A percentile compares a stretch with the other conserved stretches of the same genome.
These are phyloP conservation scores for Diorhabda carinulata DNA, from an alignment of 1,140 invertebrate species.

Conservation along the genomic window DNA sequence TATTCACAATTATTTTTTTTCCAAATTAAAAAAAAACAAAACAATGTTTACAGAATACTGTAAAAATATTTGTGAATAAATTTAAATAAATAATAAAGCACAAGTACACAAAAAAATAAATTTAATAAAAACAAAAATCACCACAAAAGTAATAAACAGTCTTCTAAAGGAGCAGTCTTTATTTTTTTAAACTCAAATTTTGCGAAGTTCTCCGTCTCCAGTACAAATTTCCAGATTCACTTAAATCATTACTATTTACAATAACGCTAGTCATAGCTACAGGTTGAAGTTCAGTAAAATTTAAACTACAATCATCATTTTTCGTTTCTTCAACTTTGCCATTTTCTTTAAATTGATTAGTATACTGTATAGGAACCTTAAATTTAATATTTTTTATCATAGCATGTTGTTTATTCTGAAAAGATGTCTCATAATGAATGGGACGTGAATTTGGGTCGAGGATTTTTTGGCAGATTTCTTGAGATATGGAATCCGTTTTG, in stretches of 20 bases:
- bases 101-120: neutral
- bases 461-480: slow-evolving; percentile 38
- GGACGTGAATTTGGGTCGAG: slow-evolving; percentile 23
- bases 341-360: slow-evolving; percentile 27
- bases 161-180: slow-evolving; percentile 20
- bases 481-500: slow-evolving; percentile 26
- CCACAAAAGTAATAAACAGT: slow-evolving; percentile 15
- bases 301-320: slow-evolving; percentile 15
- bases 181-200: slow-evolving; percentile 32
- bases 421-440: slow-evolving; percentile 44
- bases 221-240: slow-evolving; percentile 33
- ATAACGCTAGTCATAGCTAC: slow-evolving; percentile 37
- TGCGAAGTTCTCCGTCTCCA: slow-evolving; percentile 40
- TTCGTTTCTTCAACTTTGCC: neutral
- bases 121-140: neutral
- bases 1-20: no score
- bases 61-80: no score
- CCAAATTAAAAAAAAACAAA: no score
- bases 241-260: slow-evolving; percentile 31
- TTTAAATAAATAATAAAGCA: no score
- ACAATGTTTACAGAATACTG: no score
- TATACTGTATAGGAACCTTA: slow-evolving; percentile 44
- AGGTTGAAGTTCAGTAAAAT: slow-evolving; percentile 26
- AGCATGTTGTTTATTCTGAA: slow-evolving; percentile 40
- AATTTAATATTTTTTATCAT: slow-evolving; percentile 48